Evolutionary conservation across 2,888 invertebrate genomes (phyloP).

Genomic region (Troides aeacus): DNA sequence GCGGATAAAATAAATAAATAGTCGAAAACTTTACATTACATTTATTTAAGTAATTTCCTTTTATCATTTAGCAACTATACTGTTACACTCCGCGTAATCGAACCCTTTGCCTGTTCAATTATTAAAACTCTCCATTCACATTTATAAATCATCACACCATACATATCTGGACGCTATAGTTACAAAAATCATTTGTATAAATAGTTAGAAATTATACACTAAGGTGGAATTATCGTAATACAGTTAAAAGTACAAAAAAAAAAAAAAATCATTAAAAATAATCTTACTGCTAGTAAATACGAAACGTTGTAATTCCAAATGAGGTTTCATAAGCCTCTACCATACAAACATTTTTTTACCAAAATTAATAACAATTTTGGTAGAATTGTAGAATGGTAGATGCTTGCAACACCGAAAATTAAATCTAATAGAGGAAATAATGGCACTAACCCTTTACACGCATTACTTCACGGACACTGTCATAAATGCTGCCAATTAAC

Average conservation of each 20-base stretch:
- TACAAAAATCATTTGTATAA: conserved; percentile 38
- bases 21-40: conserved; percentile 21
- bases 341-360: conserved; percentile 6
- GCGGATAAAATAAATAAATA: conserved; percentile 20
- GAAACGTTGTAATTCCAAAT: conserved; percentile 20
- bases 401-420: conserved; percentile 21
- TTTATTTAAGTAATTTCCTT: conserved; percentile 20
- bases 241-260: conserved; percentile 37
- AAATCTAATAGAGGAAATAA: conserved; percentile 39
- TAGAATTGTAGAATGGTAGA: conserved; percentile 32
- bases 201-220: conserved; percentile 32
- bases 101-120: conserved; percentile 13
- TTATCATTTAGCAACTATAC: conserved; percentile 21
- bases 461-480: conserved; percentile 33
- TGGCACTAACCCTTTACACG: conserved; percentile 47
- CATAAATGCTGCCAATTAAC: conserved; percentile 45
- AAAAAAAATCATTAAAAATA: conserved; percentile 38
- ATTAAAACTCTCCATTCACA: conserved; percentile 24
- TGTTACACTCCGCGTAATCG: conserved; percentile 16
- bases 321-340: conserved; percentile 4
- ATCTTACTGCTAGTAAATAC: conserved; percentile 34
- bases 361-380: conserved; percentile 11
- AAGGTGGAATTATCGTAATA: conserved; percentile 32
- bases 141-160: conserved; percentile 32
- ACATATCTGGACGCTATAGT: conserved; percentile 40